Evolutionary conservation across 2,113 vertebrate genomes (phyloP).

Genomic region (Formicarius rufipectus): DNA sequence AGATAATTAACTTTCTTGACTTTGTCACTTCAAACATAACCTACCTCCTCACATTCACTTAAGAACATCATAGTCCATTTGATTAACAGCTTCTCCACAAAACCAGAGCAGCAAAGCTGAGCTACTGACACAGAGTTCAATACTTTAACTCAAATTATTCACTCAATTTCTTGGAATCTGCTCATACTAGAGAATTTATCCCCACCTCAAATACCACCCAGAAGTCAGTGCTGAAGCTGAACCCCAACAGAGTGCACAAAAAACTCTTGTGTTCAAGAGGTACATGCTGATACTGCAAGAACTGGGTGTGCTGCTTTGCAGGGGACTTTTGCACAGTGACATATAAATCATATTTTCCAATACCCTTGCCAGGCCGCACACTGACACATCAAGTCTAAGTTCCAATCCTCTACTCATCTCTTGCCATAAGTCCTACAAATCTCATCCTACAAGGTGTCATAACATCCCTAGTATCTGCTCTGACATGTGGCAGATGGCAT

Average conservation of each 20-base stretch:
- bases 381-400: not conserved
- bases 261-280: not conserved
- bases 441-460: not conserved
- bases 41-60: not conserved
- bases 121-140: not conserved
- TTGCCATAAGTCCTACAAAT: not conserved
- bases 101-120: not conserved
- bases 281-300: not conserved
- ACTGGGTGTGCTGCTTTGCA: not conserved
- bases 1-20: not conserved
- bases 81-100: not conserved
- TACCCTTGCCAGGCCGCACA: not conserved
- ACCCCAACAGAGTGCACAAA: not conserved
- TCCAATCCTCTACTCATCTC: not conserved
- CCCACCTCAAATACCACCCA: not conserved
- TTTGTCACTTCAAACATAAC: not conserved
- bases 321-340: not conserved
- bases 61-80: not conserved
- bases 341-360: not conserved
- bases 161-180: not conserved
- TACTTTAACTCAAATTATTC: not conserved
- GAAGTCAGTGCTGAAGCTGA: not conserved
- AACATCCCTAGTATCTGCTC: not conserved
- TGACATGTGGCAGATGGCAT: not conserved
- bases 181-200: not conserved